Percentiles rank a stretch among this genome's conserved stretches.
These are phyloP conservation scores for Heliconius ismenius DNA, from an alignment of 2,888 invertebrate genomes.

Conservation along the genomic window DNA sequence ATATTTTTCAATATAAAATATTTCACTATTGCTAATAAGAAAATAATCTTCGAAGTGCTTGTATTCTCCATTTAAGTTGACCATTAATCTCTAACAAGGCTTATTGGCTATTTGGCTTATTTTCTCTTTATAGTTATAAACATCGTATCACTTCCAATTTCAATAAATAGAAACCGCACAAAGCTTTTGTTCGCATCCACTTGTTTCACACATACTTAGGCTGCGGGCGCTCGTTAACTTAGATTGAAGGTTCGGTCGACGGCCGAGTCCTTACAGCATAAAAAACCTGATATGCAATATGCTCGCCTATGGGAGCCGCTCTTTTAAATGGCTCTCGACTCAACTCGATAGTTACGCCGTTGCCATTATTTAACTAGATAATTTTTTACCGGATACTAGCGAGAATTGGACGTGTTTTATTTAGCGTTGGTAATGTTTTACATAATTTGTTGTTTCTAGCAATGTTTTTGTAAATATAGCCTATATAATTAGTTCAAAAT, in stretches of 20 bases:
- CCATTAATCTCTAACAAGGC: slow-evolving; percentile 7
- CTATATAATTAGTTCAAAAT: neutral
- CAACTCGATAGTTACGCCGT: slow-evolving; percentile 39
- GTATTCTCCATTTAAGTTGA: neutral
- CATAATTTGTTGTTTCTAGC: neutral
- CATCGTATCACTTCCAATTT: slow-evolving; percentile 49
- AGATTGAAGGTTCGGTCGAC: slow-evolving; percentile 77
- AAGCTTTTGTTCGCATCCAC: slow-evolving; percentile 67
- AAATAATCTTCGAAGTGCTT: neutral
- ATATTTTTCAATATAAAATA: neutral
- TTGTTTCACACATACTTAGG: slow-evolving; percentile 77
- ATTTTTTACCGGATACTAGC: slow-evolving; percentile 25
- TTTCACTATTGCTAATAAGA: neutral
- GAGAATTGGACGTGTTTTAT: slow-evolving; percentile 6
- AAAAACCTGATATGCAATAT: slow-evolving; percentile 56
- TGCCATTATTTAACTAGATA: slow-evolving; percentile 33
- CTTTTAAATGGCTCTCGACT: slow-evolving; percentile 48
- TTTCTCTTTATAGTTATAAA: neutral
- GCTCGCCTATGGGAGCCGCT: slow-evolving; percentile 49
- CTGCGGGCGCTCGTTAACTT: slow-evolving; percentile 70
- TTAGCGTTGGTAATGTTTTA: neutral
- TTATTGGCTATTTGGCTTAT: too few relatives aligned
- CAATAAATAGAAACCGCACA: slow-evolving; percentile 51
- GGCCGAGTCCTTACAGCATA: slow-evolving; percentile 62
- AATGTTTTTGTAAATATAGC: neutral